Evolutionary conservation across 2,797 vertebrate genomes (phyloP).

Genomic region (Rhyacichthys aspro): DNA sequence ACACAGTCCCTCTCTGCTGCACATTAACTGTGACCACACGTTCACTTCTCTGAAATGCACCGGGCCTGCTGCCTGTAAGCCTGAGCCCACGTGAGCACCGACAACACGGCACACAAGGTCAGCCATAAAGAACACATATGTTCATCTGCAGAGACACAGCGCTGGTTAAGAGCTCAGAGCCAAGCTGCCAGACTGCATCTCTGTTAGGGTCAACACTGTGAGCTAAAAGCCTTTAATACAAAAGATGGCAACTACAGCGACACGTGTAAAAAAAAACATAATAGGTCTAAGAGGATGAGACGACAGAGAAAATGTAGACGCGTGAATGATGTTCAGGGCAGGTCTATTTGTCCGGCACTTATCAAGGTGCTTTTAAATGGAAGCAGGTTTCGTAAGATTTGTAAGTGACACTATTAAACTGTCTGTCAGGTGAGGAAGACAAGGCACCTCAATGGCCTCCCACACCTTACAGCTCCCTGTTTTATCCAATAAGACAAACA

Average conservation of each 20-base stretch:
- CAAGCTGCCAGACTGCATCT: conserved; percentile 48
- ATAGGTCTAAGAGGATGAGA: conserved; percentile 16
- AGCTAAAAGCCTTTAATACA: conserved; percentile 65
- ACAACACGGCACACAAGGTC: conserved; percentile 22
- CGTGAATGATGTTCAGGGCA: not conserved
- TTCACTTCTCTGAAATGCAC: conserved; percentile 9
- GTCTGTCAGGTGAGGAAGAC: too few relatives aligned
- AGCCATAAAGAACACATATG: conserved; percentile 8
- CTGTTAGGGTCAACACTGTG: conserved; percentile 30
- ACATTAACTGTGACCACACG: conserved; percentile 4
- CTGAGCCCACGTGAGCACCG: not conserved
- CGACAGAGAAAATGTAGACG: conserved; percentile 10
- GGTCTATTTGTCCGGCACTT: too few relatives aligned
- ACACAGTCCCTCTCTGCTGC: not conserved
- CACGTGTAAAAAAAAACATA: conserved; percentile 39
- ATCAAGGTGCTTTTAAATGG: not conserved
- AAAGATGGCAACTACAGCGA: conserved; percentile 43
- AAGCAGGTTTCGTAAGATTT: too few relatives aligned
- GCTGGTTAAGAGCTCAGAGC: conserved; percentile 19
- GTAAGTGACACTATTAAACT: too few relatives aligned
- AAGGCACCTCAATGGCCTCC: too few relatives aligned
- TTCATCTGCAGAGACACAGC: not conserved
- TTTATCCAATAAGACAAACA: too few relatives aligned
- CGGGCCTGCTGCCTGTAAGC: conserved; percentile 2
- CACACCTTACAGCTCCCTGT: too few relatives aligned